Percentiles rank a stretch among this genome's conserved stretches.
Evolutionary conservation across 2,113 vertebrate genomes (phyloP).

Genomic region (Leucosticte australis): DNA sequence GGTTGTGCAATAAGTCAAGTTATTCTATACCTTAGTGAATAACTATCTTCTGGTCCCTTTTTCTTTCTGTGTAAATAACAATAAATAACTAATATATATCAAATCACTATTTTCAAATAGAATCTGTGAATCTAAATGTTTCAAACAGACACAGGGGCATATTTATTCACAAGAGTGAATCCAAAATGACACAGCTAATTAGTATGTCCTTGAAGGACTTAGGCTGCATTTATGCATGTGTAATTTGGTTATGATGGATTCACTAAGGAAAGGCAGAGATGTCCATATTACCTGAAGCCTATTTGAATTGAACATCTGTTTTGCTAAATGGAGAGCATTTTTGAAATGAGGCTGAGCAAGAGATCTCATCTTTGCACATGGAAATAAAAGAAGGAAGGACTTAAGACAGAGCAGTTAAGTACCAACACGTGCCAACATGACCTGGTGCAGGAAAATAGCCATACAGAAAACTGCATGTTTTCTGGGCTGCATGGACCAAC

Average conservation of each 20-base stretch:
- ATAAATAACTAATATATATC: neutral
- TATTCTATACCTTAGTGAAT: neutral
- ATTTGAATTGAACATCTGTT: constrained; percentile 22
- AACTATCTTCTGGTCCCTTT: neutral
- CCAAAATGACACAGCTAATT: constrained; percentile 38
- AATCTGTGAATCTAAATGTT: neutral
- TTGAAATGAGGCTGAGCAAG: neutral
- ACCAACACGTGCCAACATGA: neutral
- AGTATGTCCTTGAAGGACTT: constrained; percentile 41
- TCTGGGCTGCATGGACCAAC: neutral
- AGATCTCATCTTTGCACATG: neutral
- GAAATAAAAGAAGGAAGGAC: neutral
- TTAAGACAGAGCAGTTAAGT: neutral
- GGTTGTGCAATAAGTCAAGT: neutral
- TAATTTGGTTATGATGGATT: neutral
- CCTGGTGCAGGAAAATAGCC: neutral
- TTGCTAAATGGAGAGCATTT: neutral
- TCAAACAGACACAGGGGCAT: neutral
- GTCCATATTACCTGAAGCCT: constrained; percentile 4
- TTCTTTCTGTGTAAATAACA: neutral
- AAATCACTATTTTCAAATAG: constrained; percentile 2
- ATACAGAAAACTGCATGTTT: neutral
- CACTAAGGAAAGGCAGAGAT: neutral
- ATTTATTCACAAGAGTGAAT: constrained; percentile 29
- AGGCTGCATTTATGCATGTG: neutral